Conservation (phyloP, 2,113 vertebrate genomes). For the Proterorhinus semilunaris region DNA sequence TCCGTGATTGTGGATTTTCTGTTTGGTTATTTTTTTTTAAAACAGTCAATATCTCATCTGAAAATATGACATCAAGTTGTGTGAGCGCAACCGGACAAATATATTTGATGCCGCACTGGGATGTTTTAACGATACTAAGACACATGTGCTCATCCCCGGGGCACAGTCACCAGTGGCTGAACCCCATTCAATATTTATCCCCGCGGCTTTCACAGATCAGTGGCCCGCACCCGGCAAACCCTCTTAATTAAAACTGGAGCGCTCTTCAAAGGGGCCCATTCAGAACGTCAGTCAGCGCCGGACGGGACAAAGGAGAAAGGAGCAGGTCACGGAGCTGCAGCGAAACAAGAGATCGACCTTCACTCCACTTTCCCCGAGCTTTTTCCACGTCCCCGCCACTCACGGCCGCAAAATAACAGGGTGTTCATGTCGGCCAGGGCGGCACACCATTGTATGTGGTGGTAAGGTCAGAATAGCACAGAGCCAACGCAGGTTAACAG, state of each 20-base stretch:
- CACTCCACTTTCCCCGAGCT: slow-evolving; percentile 80
- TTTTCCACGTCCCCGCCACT: slow-evolving; percentile 82
- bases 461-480: background rate
- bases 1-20: too few relatives aligned
- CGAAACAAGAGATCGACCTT: slow-evolving; percentile 91
- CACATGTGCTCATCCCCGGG: slow-evolving; percentile 85
- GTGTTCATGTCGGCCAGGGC: slow-evolving; percentile 78
- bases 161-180: slow-evolving; percentile 97
- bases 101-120: too few relatives aligned
- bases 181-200: slow-evolving; percentile 99
- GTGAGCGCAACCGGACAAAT: too few relatives aligned
- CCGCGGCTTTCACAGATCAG: slow-evolving; percentile 98
- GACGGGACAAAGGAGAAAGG: slow-evolving; percentile 86
- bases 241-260: slow-evolving; percentile 99
- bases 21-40: too few relatives aligned
- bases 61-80: too few relatives aligned
- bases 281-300: slow-evolving; percentile 93
- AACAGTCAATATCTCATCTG: too few relatives aligned
- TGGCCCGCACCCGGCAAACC: slow-evolving; percentile 93
- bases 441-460: slow-evolving; percentile 51
- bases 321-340: slow-evolving; percentile 92
- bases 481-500: too few relatives aligned
- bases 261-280: slow-evolving; percentile 98
- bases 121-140: too few relatives aligned
- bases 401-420: slow-evolving; percentile 56